Percentiles rank a stretch among this genome's conserved stretches.
phyloP scores from a whole-genome alignment of 2,888 invertebrate species.

The Biston stratarius region DNA sequence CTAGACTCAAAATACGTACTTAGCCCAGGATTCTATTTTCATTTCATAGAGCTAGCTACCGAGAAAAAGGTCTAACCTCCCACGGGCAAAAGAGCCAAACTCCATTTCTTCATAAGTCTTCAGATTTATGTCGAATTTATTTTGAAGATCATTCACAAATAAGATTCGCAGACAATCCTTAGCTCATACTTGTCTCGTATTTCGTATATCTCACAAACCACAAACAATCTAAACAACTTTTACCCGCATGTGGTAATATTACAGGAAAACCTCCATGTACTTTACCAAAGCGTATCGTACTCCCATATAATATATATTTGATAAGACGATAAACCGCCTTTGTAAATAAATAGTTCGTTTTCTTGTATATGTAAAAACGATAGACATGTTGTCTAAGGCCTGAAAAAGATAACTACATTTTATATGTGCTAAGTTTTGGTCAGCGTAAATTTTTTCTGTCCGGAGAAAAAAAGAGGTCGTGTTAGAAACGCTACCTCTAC shows the following conservation, averaged over 20 bases:
- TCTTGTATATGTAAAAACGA: background rate
- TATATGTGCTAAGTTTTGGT: no score
- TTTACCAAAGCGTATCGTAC: constrained; percentile 4
- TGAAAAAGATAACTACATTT: no score
- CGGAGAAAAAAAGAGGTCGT: no score
- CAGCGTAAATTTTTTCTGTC: no score
- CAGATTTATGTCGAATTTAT: constrained; percentile 2
- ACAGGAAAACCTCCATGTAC: constrained; percentile 13
- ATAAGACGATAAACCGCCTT: constrained; percentile 11
- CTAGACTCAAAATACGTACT: no score
- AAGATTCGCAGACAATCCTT: constrained; percentile 18
- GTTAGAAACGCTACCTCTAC: no score
- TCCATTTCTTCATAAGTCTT: background rate
- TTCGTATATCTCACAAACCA: constrained; percentile 11
- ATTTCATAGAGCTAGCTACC: no score
- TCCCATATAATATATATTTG: background rate
- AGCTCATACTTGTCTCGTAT: constrained; percentile 22
- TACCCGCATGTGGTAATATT: constrained; percentile 1
- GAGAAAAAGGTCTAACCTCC: background rate
- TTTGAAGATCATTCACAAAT: constrained; percentile 19
- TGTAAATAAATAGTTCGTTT: background rate
- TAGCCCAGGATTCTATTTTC: no score
- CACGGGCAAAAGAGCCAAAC: background rate
- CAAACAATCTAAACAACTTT: constrained; percentile 21
- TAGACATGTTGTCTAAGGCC: background rate